Evolutionary conservation across 2,888 invertebrate genomes (phyloP).

Genomic region (Argyresthia albistria): DNA sequence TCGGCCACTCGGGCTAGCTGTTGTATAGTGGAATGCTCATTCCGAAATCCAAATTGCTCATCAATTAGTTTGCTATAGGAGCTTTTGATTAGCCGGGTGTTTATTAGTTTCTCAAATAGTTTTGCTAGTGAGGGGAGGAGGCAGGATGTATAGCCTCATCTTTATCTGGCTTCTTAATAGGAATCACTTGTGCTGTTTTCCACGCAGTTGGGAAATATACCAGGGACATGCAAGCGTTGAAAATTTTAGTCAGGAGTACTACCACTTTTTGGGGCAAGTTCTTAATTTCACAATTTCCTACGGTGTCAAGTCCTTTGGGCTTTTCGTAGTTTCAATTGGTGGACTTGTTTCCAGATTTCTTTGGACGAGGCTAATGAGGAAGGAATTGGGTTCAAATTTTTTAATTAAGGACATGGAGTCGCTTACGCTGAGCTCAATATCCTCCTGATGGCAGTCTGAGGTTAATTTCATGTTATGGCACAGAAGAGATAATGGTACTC

Average conservation of each 20-base stretch:
- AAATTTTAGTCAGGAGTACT: neutral
- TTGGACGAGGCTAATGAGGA: neutral
- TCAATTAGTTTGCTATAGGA: neutral
- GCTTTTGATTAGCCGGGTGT: neutral
- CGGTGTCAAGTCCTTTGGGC: constrained; percentile 5
- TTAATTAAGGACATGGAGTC: neutral
- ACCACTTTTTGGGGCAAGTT: neutral
- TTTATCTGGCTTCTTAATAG: constrained; percentile 6
- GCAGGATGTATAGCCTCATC: constrained; percentile 1
- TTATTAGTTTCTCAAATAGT: constrained; percentile 8
- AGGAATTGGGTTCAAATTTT: neutral
- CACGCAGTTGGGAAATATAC: constrained; percentile 6
- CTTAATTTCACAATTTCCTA: neutral
- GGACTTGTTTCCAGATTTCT: constrained; percentile 2
- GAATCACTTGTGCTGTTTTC: constrained; percentile 6
- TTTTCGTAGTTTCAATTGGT: constrained; percentile 4
- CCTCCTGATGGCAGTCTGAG: neutral
- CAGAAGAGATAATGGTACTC: too few relatives aligned
- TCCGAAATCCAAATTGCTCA: constrained; percentile 11
- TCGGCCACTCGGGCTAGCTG: constrained; percentile 1
- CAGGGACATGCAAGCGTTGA: constrained; percentile 5
- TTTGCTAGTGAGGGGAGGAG: constrained; percentile 7
- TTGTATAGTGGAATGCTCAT: neutral
- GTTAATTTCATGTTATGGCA: constrained; percentile 8
- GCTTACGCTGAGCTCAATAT: neutral